Evolutionary conservation across 2,888 invertebrate genomes (phyloP).

Genomic region (Endomychus coccineus): DNA sequence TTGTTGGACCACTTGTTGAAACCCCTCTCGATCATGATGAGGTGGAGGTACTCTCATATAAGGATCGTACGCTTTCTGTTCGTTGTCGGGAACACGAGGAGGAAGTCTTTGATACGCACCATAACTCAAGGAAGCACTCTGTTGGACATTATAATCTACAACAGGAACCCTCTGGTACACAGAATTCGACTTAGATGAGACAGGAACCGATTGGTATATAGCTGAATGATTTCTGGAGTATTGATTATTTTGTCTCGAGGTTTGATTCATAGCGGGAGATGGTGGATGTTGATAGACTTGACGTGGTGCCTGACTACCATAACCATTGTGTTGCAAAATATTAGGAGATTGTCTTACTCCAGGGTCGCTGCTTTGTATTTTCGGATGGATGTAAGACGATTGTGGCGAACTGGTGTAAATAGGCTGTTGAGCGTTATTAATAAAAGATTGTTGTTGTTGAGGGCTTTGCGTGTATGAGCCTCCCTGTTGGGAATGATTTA

Average conservation of each 20-base stretch:
- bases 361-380: background rate
- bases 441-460: too few species aligned
- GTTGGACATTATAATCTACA: constrained; percentile 7
- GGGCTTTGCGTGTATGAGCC: too few species aligned
- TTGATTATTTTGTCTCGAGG: constrained; percentile 8
- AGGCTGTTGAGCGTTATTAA: too few species aligned
- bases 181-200: constrained; percentile 9
- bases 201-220: constrained; percentile 13
- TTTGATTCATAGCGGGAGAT: constrained; percentile 25
- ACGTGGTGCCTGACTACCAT: constrained; percentile 12
- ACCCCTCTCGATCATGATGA: constrained; percentile 29
- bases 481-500: background rate
- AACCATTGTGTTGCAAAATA: constrained; percentile 16
- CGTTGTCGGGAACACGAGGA: constrained; percentile 3
- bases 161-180: constrained; percentile 14
- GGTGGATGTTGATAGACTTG: constrained; percentile 36
- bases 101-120: constrained; percentile 12
- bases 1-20: constrained; percentile 31
- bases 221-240: constrained; percentile 4
- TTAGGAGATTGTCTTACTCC: constrained; percentile 26
- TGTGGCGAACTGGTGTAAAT: too few species aligned
- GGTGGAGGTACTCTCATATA: constrained; percentile 36
- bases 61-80: constrained; percentile 36
- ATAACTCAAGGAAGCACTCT: constrained; percentile 3
- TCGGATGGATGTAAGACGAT: too few species aligned